Conservation (phyloP, 1,140 invertebrate species). For the Rhopalosiphum padi region DNA sequence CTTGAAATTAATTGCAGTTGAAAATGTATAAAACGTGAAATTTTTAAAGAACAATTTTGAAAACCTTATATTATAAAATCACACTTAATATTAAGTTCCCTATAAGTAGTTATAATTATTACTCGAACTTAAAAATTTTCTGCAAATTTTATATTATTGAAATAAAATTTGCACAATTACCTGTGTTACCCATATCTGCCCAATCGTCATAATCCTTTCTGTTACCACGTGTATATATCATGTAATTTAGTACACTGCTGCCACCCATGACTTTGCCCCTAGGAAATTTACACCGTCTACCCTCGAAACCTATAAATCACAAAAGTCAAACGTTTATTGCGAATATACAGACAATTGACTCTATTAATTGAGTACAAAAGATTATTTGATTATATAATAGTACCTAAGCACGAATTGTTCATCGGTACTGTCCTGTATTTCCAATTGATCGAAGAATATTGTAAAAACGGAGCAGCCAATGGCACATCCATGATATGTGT, state of each 20-base stretch:
- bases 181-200: conserved; percentile 65
- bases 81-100: too few relatives aligned
- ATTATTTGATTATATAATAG: background rate
- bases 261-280: conserved; percentile 71
- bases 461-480: conserved; percentile 69
- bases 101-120: too few relatives aligned
- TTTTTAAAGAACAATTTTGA: too few relatives aligned
- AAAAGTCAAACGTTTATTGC: background rate
- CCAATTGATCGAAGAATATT: conserved; percentile 69
- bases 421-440: conserved; percentile 69
- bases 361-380: background rate
- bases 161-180: conserved; percentile 69
- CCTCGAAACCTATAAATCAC: conserved; percentile 55
- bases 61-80: too few relatives aligned
- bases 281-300: conserved; percentile 63
- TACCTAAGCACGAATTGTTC: conserved; percentile 66
- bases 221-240: conserved; percentile 71
- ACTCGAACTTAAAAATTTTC: too few relatives aligned
- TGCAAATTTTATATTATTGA: background rate
- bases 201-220: conserved; percentile 69
- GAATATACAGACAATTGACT: background rate
- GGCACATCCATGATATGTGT: conserved; percentile 75
- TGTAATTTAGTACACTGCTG: conserved; percentile 70
- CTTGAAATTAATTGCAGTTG: too few relatives aligned
- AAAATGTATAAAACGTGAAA: too few relatives aligned